Conservation (phyloP, 2,888 invertebrate genomes). For the Sturmia bella region DNA sequence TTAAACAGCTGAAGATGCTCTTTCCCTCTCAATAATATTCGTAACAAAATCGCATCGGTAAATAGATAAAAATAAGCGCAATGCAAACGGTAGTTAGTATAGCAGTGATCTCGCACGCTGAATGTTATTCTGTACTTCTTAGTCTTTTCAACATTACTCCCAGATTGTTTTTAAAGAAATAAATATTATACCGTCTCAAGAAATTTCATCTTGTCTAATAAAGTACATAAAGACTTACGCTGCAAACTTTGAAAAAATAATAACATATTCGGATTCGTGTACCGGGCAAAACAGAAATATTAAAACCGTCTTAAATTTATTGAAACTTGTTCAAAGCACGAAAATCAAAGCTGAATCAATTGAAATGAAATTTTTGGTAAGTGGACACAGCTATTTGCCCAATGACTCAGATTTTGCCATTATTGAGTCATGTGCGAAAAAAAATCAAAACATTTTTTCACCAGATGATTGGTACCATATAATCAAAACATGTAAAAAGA, state of each 20-base stretch:
- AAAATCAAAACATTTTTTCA: no score
- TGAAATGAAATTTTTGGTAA: no score
- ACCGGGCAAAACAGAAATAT: slow-evolving; percentile 47
- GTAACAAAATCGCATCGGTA: slow-evolving; percentile 18
- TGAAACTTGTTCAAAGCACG: no score
- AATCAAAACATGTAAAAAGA: no score
- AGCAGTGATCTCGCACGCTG: slow-evolving; percentile 16
- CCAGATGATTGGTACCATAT: no score
- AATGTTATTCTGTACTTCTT: slow-evolving; percentile 2
- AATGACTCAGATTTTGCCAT: no score
- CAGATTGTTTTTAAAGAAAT: slow-evolving; percentile 4
- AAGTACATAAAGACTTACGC: slow-evolving; percentile 54
- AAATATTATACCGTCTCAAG: slow-evolving; percentile 59
- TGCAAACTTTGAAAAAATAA: slow-evolving; percentile 33
- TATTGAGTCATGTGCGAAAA: no score
- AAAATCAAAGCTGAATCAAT: no score
- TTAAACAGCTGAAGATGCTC: slow-evolving; percentile 9
- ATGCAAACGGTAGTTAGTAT: slow-evolving; percentile 16
- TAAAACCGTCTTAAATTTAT: no score
- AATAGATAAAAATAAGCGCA: slow-evolving; percentile 12
- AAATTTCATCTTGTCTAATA: slow-evolving; percentile 32
- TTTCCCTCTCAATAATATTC: slow-evolving; percentile 8
- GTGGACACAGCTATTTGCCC: not conserved
- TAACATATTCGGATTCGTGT: slow-evolving; percentile 30
- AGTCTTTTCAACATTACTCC: slow-evolving; percentile 17